Conservation (phyloP, 2,888 invertebrate genomes). For the Eupithecia abbreviata region DNA sequence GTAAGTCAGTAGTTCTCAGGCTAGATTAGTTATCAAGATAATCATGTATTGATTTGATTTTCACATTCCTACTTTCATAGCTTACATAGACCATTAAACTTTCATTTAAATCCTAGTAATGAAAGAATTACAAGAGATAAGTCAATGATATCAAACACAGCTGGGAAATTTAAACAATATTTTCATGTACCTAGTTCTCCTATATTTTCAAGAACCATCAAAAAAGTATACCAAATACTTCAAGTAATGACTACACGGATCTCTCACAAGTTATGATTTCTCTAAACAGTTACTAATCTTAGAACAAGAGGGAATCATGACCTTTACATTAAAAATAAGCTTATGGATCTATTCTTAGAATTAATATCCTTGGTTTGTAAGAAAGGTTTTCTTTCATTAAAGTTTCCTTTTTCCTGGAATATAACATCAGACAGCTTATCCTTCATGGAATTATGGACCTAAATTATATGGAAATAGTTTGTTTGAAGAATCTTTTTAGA, state of each 20-base stretch:
- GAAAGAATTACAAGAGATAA: neutral
- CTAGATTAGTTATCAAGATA: neutral
- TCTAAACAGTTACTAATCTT: neutral
- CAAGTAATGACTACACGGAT: neutral
- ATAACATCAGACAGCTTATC: neutral
- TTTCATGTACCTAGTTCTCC: neutral
- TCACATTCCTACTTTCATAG: neutral
- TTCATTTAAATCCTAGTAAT: neutral
- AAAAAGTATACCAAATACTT: neutral
- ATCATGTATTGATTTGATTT: neutral
- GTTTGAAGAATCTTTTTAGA: neutral
- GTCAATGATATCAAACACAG: neutral
- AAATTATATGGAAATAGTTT: neutral
- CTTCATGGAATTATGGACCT: neutral
- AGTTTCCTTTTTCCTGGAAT: neutral
- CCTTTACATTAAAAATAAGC: neutral
- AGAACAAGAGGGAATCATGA: neutral
- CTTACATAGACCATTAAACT: neutral
- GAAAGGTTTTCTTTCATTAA: neutral
- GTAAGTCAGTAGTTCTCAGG: neutral
- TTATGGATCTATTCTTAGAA: neutral
- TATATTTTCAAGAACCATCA: neutral
- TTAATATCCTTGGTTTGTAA: neutral
- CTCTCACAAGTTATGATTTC: neutral
- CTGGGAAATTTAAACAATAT: conserved; percentile 1